Conservation (phyloP, 2,797 vertebrate genomes). For the Tenualosa thibaudeaui region DNA sequence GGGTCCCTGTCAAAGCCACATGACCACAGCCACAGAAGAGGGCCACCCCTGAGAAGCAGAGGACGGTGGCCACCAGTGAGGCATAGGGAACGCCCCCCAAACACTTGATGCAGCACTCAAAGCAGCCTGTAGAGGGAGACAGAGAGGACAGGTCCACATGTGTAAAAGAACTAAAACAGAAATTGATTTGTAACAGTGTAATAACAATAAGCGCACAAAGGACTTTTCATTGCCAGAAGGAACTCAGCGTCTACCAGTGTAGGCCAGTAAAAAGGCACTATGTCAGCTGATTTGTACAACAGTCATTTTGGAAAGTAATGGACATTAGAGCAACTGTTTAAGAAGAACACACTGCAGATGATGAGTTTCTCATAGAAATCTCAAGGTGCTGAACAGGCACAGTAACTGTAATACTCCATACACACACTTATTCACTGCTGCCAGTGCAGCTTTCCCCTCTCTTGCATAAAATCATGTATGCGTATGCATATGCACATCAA, state of each 20-base stretch:
- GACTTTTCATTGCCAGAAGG: background rate
- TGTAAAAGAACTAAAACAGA: background rate
- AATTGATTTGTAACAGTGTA: background rate
- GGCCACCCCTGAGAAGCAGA: slow-evolving; percentile 95
- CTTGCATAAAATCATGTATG: background rate
- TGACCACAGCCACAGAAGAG: slow-evolving; percentile 97
- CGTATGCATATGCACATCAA: background rate
- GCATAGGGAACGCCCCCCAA: slow-evolving; percentile 97
- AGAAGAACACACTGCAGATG: background rate
- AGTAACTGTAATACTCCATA: background rate
- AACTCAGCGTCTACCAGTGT: background rate
- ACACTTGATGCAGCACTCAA: slow-evolving; percentile 99
- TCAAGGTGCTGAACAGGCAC: background rate
- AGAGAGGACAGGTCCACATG: slow-evolving; percentile 30
- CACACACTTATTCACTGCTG: background rate
- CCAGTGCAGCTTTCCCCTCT: background rate
- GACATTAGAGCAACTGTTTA: background rate
- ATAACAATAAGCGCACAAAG: background rate
- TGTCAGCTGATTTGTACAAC: background rate
- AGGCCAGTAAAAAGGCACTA: background rate
- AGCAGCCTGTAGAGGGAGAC: slow-evolving; percentile 85
- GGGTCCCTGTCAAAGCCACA: slow-evolving; percentile 89
- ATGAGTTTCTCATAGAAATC: background rate
- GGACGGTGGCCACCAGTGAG: slow-evolving; percentile 97
- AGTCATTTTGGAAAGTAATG: background rate